phyloP scores from a whole-genome alignment of 2,113 vertebrate species.

The Sminthopsis crassicaudata region DNA sequence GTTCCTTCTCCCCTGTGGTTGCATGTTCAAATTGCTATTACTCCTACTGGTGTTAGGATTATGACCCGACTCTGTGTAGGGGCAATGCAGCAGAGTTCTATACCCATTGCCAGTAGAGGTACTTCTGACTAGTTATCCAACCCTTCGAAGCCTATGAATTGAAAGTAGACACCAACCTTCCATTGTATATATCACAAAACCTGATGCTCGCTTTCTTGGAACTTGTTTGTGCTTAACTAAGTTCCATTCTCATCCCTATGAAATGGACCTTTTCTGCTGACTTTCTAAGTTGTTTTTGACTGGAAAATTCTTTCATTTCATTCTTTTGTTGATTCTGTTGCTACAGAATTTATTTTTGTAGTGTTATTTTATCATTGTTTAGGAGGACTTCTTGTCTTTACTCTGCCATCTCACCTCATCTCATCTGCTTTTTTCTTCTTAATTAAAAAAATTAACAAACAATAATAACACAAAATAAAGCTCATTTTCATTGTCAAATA shows the following conservation, averaged over 20 bases:
- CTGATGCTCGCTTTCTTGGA: background rate
- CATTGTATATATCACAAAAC: background rate
- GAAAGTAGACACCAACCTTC: background rate
- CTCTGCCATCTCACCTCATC: background rate
- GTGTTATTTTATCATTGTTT: background rate
- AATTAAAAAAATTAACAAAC: background rate
- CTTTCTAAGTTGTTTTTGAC: background rate
- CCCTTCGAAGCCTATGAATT: background rate
- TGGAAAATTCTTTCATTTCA: background rate
- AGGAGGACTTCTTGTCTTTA: background rate
- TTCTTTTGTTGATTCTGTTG: background rate
- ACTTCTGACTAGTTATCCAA: background rate
- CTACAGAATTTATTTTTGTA: background rate
- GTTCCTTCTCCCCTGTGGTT: background rate
- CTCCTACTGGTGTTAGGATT: background rate
- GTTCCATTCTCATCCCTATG: background rate
- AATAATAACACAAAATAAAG: too few relatives aligned
- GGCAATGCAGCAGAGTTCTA: background rate
- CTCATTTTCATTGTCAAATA: background rate
- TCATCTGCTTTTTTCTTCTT: background rate
- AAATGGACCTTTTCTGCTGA: background rate
- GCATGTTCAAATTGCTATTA: background rate
- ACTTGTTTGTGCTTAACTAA: too few relatives aligned
- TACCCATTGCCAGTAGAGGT: background rate
- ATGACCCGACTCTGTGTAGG: background rate